Percentiles rank a stretch among this genome's conserved stretches.
phyloP scores from a whole-genome alignment of 2,113 vertebrate genomes.

The Mastomys coucha region DNA sequence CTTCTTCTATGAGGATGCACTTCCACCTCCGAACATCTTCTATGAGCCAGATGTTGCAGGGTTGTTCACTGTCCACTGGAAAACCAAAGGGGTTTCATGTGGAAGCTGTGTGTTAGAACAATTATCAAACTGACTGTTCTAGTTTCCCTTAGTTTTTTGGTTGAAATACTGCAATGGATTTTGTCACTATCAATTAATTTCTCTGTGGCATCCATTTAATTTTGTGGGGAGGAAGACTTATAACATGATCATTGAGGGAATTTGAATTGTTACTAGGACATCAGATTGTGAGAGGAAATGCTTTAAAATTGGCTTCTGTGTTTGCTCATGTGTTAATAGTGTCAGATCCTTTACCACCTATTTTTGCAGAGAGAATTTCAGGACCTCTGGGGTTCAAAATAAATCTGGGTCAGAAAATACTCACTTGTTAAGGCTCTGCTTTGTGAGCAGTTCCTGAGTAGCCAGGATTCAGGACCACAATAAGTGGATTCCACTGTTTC shows the following conservation, averaged over 20 bases:
- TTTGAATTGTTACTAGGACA: slow-evolving; percentile 45
- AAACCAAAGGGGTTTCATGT: background rate
- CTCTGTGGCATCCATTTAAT: background rate
- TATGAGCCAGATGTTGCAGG: background rate
- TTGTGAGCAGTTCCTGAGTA: slow-evolving; percentile 51
- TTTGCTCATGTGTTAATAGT: slow-evolving; percentile 28
- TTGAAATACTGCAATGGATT: background rate
- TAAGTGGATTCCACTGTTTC: slow-evolving; percentile 6
- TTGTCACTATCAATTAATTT: slow-evolving; percentile 37
- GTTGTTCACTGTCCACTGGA: background rate
- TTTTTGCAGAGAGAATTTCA: slow-evolving; percentile 6
- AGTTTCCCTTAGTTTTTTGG: background rate
- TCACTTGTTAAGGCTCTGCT: slow-evolving; percentile 11
- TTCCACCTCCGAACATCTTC: background rate
- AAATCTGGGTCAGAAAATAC: slow-evolving; percentile 41
- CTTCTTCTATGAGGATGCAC: background rate
- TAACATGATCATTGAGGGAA: background rate
- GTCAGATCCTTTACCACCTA: background rate
- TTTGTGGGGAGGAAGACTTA: slow-evolving; percentile 20
- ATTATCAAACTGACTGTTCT: background rate
- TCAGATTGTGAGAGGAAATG: background rate
- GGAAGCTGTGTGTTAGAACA: background rate
- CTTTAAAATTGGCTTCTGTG: slow-evolving; percentile 22
- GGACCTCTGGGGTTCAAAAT: slow-evolving; percentile 45
- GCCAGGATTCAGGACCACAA: background rate